These are phyloP conservation scores for Xiphias gladius DNA, from an alignment of 2,113 vertebrate genomes.

Conservation along the genomic window DNA sequence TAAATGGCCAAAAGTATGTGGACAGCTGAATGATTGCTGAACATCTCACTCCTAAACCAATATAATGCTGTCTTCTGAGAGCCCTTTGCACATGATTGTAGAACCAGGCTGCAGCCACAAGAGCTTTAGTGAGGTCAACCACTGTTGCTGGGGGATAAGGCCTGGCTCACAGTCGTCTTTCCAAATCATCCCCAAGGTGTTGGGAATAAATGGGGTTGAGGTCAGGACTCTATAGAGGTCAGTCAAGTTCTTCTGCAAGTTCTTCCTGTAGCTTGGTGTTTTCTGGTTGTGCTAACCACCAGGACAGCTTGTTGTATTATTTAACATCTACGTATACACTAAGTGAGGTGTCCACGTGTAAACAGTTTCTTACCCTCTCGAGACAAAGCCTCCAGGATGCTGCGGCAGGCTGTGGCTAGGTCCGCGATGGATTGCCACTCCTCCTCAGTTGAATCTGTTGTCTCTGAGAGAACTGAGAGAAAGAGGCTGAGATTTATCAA, in stretches of 20 bases:
- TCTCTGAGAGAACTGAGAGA: slow-evolving; percentile 88
- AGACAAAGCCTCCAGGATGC: slow-evolving; percentile 90
- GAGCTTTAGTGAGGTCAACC: not conserved
- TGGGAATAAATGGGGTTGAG: slow-evolving; percentile 6
- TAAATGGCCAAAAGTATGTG: slow-evolving; percentile 5
- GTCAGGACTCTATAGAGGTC: not conserved
- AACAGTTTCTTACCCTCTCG: slow-evolving; percentile 86
- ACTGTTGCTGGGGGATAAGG: not conserved
- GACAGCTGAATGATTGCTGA: not conserved
- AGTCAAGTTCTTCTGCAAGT: not conserved
- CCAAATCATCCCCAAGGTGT: not conserved
- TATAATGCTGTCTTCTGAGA: not conserved
- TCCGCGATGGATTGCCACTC: slow-evolving; percentile 94
- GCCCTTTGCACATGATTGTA: not conserved
- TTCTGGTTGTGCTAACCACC: not conserved
- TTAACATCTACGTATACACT: slow-evolving; percentile 2
- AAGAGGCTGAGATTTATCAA: not conserved
- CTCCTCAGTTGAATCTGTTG: slow-evolving; percentile 87
- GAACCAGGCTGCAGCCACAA: not conserved
- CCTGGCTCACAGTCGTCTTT: not conserved
- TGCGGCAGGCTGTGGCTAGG: slow-evolving; percentile 90
- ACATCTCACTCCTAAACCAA: not conserved
- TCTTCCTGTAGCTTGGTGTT: not conserved
- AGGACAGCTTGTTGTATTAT: not conserved
- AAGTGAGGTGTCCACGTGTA: not conserved